Conservation (phyloP, 2,797 vertebrate genomes). For the Chloroceryle inda region DNA sequence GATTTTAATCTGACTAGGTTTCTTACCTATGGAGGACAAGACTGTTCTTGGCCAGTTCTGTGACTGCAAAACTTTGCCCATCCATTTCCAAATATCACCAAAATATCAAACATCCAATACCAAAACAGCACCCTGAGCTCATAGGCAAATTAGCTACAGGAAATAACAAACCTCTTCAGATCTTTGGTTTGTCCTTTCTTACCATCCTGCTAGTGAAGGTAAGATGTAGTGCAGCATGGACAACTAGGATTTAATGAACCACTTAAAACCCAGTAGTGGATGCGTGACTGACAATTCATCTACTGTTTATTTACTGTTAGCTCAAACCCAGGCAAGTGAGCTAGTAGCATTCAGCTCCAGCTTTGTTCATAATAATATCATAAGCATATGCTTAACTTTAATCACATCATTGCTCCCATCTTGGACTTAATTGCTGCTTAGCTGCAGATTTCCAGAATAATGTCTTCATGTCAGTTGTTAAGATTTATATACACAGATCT, state of each 20-base stretch:
- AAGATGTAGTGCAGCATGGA: not conserved
- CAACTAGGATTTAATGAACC: not conserved
- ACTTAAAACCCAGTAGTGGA: not conserved
- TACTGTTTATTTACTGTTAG: not conserved
- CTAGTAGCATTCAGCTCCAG: not conserved
- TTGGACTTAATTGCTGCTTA: not conserved
- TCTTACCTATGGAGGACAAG: not conserved
- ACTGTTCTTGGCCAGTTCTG: not conserved
- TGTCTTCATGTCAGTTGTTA: not conserved
- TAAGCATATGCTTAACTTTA: not conserved
- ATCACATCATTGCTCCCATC: not conserved
- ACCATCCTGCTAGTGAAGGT: not conserved
- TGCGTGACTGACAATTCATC: not conserved
- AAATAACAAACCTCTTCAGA: not conserved
- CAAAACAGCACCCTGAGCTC: not conserved
- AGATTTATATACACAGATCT: not conserved
- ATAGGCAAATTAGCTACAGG: not conserved
- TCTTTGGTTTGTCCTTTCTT: not conserved
- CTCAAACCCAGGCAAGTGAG: not conserved
- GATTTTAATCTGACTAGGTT: not conserved
- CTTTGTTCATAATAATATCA: not conserved
- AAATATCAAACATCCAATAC: not conserved
- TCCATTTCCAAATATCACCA: not conserved
- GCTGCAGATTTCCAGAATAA: not conserved
- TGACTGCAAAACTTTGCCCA: not conserved